A percentile compares a stretch with the other conserved stretches of the same genome.
Conservation (phyloP, 1,140 invertebrate genomes). For the Euwallacea similis region DNA sequence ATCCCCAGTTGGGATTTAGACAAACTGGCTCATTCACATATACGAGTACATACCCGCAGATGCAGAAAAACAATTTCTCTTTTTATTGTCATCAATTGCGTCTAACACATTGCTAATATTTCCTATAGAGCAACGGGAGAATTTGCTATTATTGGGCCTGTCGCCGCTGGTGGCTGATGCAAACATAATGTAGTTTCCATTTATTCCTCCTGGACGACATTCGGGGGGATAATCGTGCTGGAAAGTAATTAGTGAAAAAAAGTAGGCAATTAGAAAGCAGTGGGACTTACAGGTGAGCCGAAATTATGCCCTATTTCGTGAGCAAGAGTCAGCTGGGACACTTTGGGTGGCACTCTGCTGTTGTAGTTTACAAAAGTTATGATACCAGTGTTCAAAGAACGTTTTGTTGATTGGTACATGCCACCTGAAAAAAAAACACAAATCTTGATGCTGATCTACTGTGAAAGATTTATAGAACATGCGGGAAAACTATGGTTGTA, state of each 20-base stretch:
- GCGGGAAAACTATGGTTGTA: background rate
- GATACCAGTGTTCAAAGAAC: conserved; percentile 97
- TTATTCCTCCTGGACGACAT: conserved; percentile 84
- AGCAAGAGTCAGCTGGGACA: conserved; percentile 95
- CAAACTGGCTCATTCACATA: too few relatives aligned
- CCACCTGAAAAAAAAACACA: conserved; percentile 56
- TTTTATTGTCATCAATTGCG: conserved; percentile 86
- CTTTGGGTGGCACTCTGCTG: conserved; percentile 92
- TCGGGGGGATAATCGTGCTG: conserved; percentile 94
- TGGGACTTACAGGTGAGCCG: conserved; percentile 83
- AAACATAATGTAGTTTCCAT: conserved; percentile 97
- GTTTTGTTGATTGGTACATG: conserved; percentile 89
- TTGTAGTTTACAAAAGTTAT: conserved; percentile 99
- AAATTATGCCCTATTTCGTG: conserved; percentile 99
- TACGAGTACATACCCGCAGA: conserved; percentile 66
- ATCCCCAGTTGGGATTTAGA: too few relatives aligned
- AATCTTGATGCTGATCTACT: too few relatives aligned
- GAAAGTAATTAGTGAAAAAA: background rate
- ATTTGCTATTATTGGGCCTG: conserved; percentile 92
- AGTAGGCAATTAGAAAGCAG: background rate
- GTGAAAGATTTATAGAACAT: too few relatives aligned
- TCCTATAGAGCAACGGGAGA: conserved; percentile 88
- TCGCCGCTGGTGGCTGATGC: conserved; percentile 93
- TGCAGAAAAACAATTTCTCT: conserved; percentile 92
- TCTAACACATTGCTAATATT: conserved; percentile 95